Conservation (phyloP, 2,888 invertebrate species). For the Orthonychiurus folsomi region DNA sequence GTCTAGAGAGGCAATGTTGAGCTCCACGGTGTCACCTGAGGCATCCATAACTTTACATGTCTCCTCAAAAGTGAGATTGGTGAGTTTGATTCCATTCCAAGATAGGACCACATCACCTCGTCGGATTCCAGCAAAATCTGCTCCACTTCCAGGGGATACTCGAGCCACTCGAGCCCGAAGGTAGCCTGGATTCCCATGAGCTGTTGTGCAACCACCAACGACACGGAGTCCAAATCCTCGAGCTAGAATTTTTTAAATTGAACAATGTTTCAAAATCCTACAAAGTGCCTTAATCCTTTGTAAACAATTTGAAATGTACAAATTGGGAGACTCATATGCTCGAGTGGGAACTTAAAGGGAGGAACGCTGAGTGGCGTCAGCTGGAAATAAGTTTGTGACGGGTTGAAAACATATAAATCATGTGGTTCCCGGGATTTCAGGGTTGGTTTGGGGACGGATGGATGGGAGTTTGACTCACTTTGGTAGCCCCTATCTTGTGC, state of each 20-base stretch:
- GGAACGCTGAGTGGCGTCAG: no score
- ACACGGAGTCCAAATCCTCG: conserved; percentile 91
- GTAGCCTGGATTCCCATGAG: conserved; percentile 34
- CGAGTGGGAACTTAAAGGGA: no score
- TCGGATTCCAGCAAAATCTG: conserved; percentile 76
- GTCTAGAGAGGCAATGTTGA: conserved; percentile 44
- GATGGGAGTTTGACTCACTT: conserved; percentile 29
- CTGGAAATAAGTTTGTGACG: no score
- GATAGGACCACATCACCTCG: conserved; percentile 85
- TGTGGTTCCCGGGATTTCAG: no score
- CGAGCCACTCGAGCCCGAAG: conserved; percentile 81
- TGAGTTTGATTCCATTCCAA: conserved; percentile 81
- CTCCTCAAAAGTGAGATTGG: conserved; percentile 87
- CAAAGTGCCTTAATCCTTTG: no score
- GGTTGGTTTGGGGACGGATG: no score
- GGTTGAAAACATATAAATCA: no score
- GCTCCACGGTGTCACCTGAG: conserved; percentile 74
- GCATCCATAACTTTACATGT: conserved; percentile 82
- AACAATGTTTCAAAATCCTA: no score
- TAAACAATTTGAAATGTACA: neutral
- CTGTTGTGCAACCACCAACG: conserved; percentile 59
- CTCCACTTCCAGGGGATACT: conserved; percentile 85
- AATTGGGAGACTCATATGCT: neutral
- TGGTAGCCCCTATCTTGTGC: conserved; percentile 40
- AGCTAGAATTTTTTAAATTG: no score